A percentile compares a stretch with the other conserved stretches of the same genome.
phyloP scores from a whole-genome alignment of 2,797 vertebrate genomes.

The Dromococcyx pavoninus region DNA sequence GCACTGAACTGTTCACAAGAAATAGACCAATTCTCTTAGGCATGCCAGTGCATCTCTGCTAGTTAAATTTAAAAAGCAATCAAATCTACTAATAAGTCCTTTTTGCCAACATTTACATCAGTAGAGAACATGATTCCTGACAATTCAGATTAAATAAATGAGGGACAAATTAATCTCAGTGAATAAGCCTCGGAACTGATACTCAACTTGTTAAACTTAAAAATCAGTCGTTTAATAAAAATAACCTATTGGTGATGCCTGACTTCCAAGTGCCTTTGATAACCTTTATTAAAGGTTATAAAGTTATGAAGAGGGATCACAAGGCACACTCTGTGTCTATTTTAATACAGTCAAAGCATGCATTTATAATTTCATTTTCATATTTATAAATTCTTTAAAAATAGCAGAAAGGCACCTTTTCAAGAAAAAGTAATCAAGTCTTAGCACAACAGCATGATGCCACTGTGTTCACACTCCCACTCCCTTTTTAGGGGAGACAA shows the following conservation, averaged over 20 bases:
- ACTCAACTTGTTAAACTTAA: constrained; percentile 28
- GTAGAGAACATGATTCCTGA: constrained; percentile 71
- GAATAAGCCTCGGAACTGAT: constrained; percentile 42
- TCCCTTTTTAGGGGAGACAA: constrained; percentile 42
- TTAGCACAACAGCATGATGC: background rate
- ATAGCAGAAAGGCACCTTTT: constrained; percentile 15
- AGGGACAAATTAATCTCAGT: constrained; percentile 74
- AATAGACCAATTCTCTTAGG: constrained; percentile 72
- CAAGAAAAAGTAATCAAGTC: constrained; percentile 27
- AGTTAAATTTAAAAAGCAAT: constrained; percentile 82
- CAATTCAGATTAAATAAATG: constrained; percentile 77
- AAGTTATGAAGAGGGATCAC: constrained; percentile 65
- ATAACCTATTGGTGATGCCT: background rate
- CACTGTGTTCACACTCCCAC: constrained; percentile 1
- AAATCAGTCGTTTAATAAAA: constrained; percentile 16
- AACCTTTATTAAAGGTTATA: constrained; percentile 34
- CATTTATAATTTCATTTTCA: constrained; percentile 59
- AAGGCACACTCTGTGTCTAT: constrained; percentile 35
- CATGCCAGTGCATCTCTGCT: constrained; percentile 71
- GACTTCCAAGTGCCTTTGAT: background rate
- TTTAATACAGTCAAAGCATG: constrained; percentile 31
- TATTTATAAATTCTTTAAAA: constrained; percentile 55
- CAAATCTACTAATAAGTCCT: constrained; percentile 78
- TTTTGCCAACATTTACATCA: constrained; percentile 75
- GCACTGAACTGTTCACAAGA: constrained; percentile 72